Evolutionary conservation across 2,113 vertebrate genomes (phyloP), one percentile per base, ranked within the genome.

Genomic region (Esox niger): DNA sequence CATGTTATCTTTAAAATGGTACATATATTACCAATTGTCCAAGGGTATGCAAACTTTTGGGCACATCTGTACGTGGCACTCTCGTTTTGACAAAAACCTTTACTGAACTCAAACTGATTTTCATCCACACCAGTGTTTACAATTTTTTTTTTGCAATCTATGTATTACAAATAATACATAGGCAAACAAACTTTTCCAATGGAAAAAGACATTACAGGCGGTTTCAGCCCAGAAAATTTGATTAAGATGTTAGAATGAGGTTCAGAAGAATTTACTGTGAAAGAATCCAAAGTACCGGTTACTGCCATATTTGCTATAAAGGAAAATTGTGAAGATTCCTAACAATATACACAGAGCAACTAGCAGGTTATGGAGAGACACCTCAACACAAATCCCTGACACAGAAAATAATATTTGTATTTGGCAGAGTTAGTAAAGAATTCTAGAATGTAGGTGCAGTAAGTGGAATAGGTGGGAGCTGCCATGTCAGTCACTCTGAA

Each of bases 401-500:
- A 64, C 65, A 71, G 47, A 61, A 49, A 10, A 78, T 64, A 65
- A 49, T 0, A 76, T 63, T 33, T 58, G 64, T 90, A 88, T 85
- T 92, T 86, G 76, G 87, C 85, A 72, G 80, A 82, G 33, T 88
- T 90, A 88, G 87, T 82, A 70, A 89, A 89, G 77, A 90, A 87
- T 65, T 90, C 86, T 5, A 91, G 79, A 21, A 91, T 77, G 4
- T 89, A 89, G 27, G 31, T 83, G 79, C 66, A 86, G 72, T 84
- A 88, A 69, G 77, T 61, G 35, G 38, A 43, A 38, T 61, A 83
- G 59, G 68, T 78, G 63, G 76, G 81, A 82, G 82, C 82, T 73
- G 77, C 84, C 86, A 90, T 82, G 76, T 76, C 86, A 85, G 91
- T 93, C 88, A 94, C 94, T 93, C 94, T 95, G 82, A 94, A 90